Evolutionary conservation across 2,888 invertebrate species (phyloP).

Genomic region (Zygaena filipendulae): DNA sequence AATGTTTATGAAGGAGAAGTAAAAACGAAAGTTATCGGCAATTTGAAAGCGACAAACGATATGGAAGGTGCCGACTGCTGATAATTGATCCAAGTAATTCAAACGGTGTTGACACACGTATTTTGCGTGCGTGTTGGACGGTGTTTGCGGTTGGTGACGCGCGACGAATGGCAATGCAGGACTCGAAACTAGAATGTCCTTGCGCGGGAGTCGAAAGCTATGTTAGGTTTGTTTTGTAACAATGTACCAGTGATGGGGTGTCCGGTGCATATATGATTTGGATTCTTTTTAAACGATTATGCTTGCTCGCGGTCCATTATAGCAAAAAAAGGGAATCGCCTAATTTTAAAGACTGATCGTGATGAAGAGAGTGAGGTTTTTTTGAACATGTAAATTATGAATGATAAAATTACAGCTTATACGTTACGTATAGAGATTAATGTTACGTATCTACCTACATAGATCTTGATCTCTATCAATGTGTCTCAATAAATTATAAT

Average conservation of each 20-base stretch:
- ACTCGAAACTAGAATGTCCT: conserved; percentile 39
- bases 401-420: too few relatives aligned
- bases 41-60: conserved; percentile 21
- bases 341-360: too few relatives aligned
- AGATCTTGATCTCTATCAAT: too few relatives aligned
- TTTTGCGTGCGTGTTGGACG: conserved; percentile 17
- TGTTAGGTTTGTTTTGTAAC: conserved; percentile 46
- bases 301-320: too few relatives aligned
- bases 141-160: conserved; percentile 24
- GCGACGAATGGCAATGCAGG: conserved; percentile 27
- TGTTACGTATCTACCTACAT: too few relatives aligned
- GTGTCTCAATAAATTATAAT: too few relatives aligned
- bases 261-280: conserved; percentile 33
- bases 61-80: conserved; percentile 25
- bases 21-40: conserved; percentile 15
- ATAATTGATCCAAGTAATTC: conserved; percentile 36
- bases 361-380: too few relatives aligned
- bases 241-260: conserved; percentile 37
- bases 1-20: too few relatives aligned
- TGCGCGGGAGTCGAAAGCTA: conserved; percentile 43
- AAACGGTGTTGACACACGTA: conserved; percentile 22
- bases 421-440: too few relatives aligned
- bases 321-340: too few relatives aligned
- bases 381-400: too few relatives aligned
- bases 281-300: too few relatives aligned